phyloP scores from a whole-genome alignment of 2,113 vertebrate species.

The Chaenocephalus aceratus region DNA sequence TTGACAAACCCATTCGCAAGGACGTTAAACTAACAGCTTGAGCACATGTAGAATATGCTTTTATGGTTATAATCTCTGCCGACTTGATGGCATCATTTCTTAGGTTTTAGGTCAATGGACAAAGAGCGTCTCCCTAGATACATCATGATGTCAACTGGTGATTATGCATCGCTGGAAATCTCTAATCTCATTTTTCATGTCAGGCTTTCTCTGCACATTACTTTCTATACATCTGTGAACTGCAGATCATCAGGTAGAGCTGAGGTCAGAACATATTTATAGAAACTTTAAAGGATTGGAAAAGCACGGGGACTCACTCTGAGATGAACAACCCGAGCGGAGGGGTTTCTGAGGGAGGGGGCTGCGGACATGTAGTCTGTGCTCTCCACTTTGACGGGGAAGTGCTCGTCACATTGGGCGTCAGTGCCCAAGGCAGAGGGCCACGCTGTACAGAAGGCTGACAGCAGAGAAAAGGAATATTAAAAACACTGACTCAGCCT shows the following conservation, averaged over 20 bases:
- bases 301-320: constrained; percentile 82
- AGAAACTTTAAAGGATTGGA: background rate
- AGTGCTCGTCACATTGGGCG: constrained; percentile 88
- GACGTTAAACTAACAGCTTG: background rate
- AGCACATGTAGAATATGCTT: background rate
- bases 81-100: constrained; percentile 21
- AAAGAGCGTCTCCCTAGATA: constrained; percentile 35
- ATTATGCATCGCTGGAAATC: constrained; percentile 49
- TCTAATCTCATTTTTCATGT: constrained; percentile 54
- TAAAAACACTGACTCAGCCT: background rate
- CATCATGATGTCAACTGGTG: constrained; percentile 50
- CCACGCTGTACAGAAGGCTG: constrained; percentile 97
- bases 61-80: constrained; percentile 14
- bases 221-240: constrained; percentile 8
- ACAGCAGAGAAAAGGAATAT: constrained; percentile 24
- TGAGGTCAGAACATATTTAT: background rate
- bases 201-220: constrained; percentile 11
- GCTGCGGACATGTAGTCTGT: constrained; percentile 90
- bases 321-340: constrained; percentile 89
- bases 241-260: background rate
- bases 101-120: constrained; percentile 48
- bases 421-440: constrained; percentile 89
- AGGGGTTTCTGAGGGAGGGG: constrained; percentile 89
- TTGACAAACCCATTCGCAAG: background rate
- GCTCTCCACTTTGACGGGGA: constrained; percentile 90